Evolutionary conservation across 2,797 vertebrate species (phyloP).

Genomic region (Gymnodraco acuticeps): DNA sequence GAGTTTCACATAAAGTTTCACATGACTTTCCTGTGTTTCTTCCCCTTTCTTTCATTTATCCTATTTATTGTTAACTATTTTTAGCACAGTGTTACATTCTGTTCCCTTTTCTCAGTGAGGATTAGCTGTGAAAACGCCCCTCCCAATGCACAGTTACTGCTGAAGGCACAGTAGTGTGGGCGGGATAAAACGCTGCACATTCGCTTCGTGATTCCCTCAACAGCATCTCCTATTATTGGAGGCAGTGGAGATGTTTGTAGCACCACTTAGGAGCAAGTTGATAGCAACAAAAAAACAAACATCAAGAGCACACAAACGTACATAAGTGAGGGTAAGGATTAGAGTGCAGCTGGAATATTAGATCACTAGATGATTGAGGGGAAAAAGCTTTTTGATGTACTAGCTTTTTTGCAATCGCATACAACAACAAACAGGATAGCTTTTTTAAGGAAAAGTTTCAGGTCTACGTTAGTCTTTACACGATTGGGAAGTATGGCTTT

Average conservation of each 20-base stretch:
- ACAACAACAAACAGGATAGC: neutral
- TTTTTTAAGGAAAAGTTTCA: conserved; percentile 9
- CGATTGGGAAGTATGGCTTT: neutral
- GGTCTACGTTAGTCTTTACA: conserved; percentile 6
- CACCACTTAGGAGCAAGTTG: conserved; percentile 55
- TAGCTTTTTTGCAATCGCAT: conserved; percentile 10
- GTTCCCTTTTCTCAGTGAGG: conserved; percentile 13
- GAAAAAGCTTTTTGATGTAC: conserved; percentile 29
- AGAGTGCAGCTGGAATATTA: conserved; percentile 43
- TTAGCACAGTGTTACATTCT: conserved; percentile 19
- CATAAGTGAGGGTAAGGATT: conserved; percentile 44
- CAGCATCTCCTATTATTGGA: conserved; percentile 57
- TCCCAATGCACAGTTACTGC: conserved; percentile 45
- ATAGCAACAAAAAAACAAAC: conserved; percentile 31
- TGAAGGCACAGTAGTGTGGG: conserved; percentile 64
- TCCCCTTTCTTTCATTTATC: conserved; percentile 9
- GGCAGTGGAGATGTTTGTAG: conserved; percentile 62
- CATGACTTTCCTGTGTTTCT: conserved; percentile 1
- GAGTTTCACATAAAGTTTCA: conserved; percentile 68
- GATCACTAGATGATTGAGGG: conserved; percentile 37
- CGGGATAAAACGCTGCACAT: conserved; percentile 58
- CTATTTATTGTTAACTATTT: conserved; percentile 50
- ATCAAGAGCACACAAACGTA: conserved; percentile 34
- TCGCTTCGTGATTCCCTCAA: conserved; percentile 56
- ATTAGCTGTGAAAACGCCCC: conserved; percentile 52